These are phyloP conservation scores for Coregonus suidteri DNA, from an alignment of 2,797 vertebrate genomes.

Conservation along the genomic window DNA sequence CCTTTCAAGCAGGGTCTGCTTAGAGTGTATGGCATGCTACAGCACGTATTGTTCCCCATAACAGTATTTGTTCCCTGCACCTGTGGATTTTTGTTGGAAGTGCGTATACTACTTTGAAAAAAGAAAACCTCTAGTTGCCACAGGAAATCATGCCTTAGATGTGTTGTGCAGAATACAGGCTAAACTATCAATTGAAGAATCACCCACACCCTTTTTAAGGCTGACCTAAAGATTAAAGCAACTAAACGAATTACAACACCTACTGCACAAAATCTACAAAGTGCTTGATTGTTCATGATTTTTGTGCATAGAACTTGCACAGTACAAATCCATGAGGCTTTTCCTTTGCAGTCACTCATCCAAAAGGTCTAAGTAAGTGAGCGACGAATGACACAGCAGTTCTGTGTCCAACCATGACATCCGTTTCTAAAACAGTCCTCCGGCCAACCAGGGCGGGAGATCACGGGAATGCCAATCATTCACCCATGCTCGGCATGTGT, in stretches of 20 bases:
- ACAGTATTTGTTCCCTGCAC: neutral
- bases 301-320: neutral
- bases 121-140: neutral
- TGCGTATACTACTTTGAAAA: neutral
- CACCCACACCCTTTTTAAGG: neutral
- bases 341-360: neutral
- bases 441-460: slow-evolving; percentile 63
- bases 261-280: neutral
- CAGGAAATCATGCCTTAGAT: neutral
- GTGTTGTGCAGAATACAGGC: neutral
- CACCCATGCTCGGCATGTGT: slow-evolving; percentile 63
- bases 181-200: neutral
- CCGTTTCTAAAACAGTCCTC: slow-evolving; percentile 66
- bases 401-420: slow-evolving; percentile 1
- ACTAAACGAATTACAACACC: neutral
- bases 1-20: too few relatives aligned
- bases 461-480: slow-evolving; percentile 74
- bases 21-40: too few relatives aligned
- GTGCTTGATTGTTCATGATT: neutral
- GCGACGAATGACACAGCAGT: slow-evolving; percentile 16
- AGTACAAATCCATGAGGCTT: neutral
- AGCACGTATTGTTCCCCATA: neutral
- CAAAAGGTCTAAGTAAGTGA: neutral
- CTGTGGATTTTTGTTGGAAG: neutral
- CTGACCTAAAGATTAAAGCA: neutral